These are phyloP conservation scores for Aradophagus sp. DNA, from an alignment of 1,140 invertebrate species.

Conservation along the genomic window DNA sequence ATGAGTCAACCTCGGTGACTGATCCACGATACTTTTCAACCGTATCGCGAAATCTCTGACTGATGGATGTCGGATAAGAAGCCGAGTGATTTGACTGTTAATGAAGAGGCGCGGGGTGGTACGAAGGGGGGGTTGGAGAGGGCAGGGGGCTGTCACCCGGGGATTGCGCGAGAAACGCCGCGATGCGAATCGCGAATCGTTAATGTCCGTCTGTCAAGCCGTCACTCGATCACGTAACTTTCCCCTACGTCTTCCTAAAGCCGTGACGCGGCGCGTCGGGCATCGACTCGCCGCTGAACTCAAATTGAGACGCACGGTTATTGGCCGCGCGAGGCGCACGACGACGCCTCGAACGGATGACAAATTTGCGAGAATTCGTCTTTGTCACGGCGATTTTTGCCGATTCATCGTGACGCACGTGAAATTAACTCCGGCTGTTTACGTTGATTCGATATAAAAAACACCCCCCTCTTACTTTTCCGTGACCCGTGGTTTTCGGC, in stretches of 20 bases:
- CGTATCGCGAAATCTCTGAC: slow-evolving; percentile 38
- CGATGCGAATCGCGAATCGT: slow-evolving; percentile 57
- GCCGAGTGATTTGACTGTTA: slow-evolving; percentile 45
- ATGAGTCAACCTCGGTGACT: slow-evolving; percentile 9
- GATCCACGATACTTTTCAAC: slow-evolving; percentile 15
- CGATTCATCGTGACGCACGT: slow-evolving; percentile 22
- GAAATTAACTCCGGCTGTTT: no score
- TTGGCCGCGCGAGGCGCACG: slow-evolving; percentile 19
- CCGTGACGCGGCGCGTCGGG: slow-evolving; percentile 34
- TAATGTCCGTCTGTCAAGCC: slow-evolving; percentile 59
- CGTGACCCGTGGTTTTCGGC: no score
- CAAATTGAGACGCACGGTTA: slow-evolving; percentile 49
- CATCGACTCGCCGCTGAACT: slow-evolving; percentile 28
- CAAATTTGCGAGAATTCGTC: slow-evolving; percentile 44
- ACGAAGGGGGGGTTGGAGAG: no score
- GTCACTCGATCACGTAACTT: slow-evolving; percentile 54
- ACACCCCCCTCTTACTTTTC: no score
- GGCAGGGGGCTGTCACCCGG: slow-evolving; percentile 46
- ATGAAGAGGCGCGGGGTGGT: slow-evolving; percentile 17
- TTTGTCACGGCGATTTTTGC: slow-evolving; percentile 26
- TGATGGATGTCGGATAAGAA: slow-evolving; percentile 54
- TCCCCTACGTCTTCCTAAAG: slow-evolving; percentile 61
- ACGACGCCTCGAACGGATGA: slow-evolving; percentile 20
- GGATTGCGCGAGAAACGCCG: slow-evolving; percentile 58
- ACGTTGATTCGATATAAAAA: no score